These are phyloP conservation scores for Sialis fuliginosa DNA, from an alignment of 2,888 invertebrate genomes.

Conservation along the genomic window DNA sequence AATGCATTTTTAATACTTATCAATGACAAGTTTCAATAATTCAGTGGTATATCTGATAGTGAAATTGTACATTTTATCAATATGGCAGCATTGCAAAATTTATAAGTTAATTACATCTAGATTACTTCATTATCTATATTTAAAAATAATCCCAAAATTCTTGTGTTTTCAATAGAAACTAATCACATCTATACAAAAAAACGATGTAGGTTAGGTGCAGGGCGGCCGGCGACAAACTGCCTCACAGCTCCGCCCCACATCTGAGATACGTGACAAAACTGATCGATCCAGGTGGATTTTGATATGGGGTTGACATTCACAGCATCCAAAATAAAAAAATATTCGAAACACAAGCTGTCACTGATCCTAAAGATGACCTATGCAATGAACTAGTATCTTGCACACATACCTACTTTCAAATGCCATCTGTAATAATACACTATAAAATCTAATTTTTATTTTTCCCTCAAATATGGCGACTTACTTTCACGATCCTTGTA, in stretches of 20 bases:
- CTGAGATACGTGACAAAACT: neutral
- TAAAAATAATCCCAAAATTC: too few species aligned
- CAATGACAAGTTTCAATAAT: too few species aligned
- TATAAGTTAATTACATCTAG: neutral
- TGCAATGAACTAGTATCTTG: neutral
- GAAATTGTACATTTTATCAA: neutral
- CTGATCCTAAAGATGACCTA: neutral
- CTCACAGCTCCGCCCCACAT: constrained; percentile 1
- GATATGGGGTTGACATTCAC: neutral
- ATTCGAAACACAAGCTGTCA: neutral
- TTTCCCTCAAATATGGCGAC: constrained; percentile 30
- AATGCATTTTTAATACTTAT: too few species aligned
- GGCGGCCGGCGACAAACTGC: too few species aligned
- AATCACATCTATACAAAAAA: too few species aligned
- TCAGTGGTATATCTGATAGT: too few species aligned
- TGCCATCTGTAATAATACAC: neutral
- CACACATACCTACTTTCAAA: neutral
- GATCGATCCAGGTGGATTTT: constrained; percentile 3
- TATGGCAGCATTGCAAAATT: neutral
- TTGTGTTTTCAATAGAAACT: too few species aligned
- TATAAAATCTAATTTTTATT: constrained; percentile 6
- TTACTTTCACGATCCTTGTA: constrained; percentile 16
- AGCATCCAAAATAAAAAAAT: neutral
- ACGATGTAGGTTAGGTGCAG: too few species aligned
- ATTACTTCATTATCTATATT: too few species aligned